Evolutionary conservation across 2,797 vertebrate genomes (phyloP).

Genomic region (Tenualosa ilisha): DNA sequence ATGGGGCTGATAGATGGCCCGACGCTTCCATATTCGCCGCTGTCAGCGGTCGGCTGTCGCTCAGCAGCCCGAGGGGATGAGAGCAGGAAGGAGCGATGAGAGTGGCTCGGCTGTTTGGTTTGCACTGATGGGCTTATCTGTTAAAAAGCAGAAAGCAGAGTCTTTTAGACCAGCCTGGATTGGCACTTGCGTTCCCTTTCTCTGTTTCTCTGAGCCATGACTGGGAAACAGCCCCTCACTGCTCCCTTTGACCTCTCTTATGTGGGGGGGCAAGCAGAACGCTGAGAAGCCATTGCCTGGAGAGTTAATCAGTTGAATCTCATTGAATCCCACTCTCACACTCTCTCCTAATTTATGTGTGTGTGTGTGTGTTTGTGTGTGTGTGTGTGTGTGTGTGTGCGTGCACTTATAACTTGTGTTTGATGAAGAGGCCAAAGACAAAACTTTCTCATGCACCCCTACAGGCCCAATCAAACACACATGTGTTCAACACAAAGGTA

Average conservation of each 20-base stretch:
- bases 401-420: not conserved
- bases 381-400: not conserved
- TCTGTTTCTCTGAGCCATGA: constrained; percentile 25
- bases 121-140: not conserved
- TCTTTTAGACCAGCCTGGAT: not conserved
- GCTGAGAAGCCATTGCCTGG: constrained; percentile 80
- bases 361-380: not conserved
- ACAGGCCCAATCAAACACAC: too few species aligned
- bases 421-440: not conserved
- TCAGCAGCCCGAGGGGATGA: not conserved
- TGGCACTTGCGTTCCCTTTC: not conserved
- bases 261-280: constrained; percentile 83
- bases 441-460: too few species aligned
- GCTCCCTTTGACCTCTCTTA: constrained; percentile 70
- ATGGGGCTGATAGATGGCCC: not conserved
- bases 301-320: constrained; percentile 80
- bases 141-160: not conserved
- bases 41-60: not conserved
- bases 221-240: constrained; percentile 69
- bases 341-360: not conserved
- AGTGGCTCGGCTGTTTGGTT: not conserved
- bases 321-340: not conserved
- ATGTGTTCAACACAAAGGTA: too few species aligned
- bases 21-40: not conserved
- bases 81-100: not conserved